These are phyloP conservation scores for Encarsia formosa DNA, from an alignment of 2,888 invertebrate species.

Conservation along the genomic window DNA sequence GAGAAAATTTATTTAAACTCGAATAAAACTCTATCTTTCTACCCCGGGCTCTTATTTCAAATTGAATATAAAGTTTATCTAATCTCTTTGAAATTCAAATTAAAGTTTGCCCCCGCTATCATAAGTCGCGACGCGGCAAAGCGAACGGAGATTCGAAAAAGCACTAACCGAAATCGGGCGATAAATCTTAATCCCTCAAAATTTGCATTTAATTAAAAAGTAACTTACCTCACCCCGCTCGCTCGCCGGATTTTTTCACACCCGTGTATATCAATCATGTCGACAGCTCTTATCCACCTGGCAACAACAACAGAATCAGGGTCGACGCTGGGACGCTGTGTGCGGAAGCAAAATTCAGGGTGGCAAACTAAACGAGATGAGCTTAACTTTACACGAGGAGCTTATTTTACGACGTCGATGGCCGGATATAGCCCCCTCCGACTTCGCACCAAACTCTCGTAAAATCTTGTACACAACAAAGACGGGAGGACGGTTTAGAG, in stretches of 20 bases:
- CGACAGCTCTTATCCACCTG: slow-evolving; percentile 23
- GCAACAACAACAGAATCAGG: slow-evolving; percentile 1
- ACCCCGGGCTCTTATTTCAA: no score
- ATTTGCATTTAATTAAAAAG: slow-evolving; percentile 24
- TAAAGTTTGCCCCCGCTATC: no score
- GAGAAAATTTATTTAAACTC: no score
- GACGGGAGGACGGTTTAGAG: no score
- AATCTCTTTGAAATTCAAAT: no score
- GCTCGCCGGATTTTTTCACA: slow-evolving; percentile 7
- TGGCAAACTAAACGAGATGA: slow-evolving; percentile 19
- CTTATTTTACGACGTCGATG: slow-evolving; percentile 31
- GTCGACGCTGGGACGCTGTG: neutral
- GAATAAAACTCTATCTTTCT: no score
- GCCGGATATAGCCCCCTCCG: slow-evolving; percentile 18
- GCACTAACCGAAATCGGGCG: neutral
- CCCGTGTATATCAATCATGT: slow-evolving; percentile 27
- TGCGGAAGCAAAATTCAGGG: no score
- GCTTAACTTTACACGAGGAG: slow-evolving; percentile 26
- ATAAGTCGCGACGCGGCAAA: no score
- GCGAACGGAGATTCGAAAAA: neutral
- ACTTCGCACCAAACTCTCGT: no score
- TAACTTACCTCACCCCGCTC: neutral
- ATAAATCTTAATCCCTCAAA: slow-evolving; percentile 20
- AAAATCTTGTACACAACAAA: no score
- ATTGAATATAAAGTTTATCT: no score